A percentile compares a stretch with the other conserved stretches of the same genome.
phyloP scores from a whole-genome alignment of 1,140 invertebrate genomes.

The Venturia canescens region DNA sequence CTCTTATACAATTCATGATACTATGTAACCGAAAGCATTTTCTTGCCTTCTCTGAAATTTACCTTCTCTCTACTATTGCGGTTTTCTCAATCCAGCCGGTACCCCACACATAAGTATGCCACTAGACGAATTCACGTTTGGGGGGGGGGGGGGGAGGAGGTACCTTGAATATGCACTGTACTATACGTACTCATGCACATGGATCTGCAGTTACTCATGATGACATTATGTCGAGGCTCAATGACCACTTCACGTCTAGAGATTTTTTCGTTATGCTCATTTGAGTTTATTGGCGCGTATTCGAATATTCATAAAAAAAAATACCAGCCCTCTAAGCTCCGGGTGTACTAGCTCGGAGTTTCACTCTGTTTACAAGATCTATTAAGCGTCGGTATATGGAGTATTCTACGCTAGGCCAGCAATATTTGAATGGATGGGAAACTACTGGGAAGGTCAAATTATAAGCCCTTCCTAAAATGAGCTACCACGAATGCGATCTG shows the following conservation, averaged over 20 bases:
- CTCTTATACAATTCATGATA: no score
- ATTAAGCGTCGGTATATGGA: neutral
- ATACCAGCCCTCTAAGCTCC: neutral
- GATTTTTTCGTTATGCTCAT: conserved; percentile 73
- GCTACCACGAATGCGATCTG: no score
- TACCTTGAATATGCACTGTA: neutral
- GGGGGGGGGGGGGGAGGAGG: neutral
- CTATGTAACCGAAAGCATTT: no score
- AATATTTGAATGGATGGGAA: no score
- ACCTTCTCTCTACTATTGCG: conserved; percentile 50
- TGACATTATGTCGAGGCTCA: conserved; percentile 63
- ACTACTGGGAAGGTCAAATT: no score
- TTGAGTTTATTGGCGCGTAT: conserved; percentile 76
- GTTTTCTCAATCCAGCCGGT: conserved; percentile 22
- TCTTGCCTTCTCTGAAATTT: conserved; percentile 20
- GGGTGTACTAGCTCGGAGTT: conserved; percentile 15
- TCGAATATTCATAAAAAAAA: conserved; percentile 71
- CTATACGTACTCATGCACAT: neutral
- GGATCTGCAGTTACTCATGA: conserved; percentile 10
- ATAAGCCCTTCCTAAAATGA: no score
- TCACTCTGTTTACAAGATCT: conserved; percentile 6
- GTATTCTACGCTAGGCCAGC: neutral
- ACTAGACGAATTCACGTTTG: conserved; percentile 53
- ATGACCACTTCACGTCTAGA: conserved; percentile 73
- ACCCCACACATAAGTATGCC: conserved; percentile 45